Evolutionary conservation across 2,797 vertebrate genomes (phyloP).

Genomic region (Chromis chromis): DNA sequence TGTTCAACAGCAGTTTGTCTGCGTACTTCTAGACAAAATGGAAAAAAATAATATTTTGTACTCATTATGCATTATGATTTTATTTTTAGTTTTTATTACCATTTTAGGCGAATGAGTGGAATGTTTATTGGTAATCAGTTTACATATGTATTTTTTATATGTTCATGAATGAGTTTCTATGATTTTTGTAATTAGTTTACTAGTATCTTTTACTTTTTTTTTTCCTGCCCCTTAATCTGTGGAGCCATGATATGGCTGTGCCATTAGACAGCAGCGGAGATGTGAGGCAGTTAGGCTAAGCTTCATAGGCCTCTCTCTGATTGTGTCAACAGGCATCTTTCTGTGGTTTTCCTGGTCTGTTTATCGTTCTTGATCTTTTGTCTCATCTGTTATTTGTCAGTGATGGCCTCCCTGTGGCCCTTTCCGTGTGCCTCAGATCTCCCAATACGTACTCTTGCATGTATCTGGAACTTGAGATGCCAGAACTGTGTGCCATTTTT

Average conservation of each 20-base stretch:
- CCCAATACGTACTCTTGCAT: conserved; percentile 46
- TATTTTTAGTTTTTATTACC: conserved; percentile 78
- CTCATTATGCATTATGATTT: conserved; percentile 75
- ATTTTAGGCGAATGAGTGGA: conserved; percentile 78
- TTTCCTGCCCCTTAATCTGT: conserved; percentile 63
- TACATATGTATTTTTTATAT: conserved; percentile 81
- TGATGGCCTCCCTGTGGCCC: conserved; percentile 46
- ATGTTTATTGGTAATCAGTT: conserved; percentile 82
- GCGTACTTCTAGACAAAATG: conserved; percentile 57
- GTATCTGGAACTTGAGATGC: conserved; percentile 30
- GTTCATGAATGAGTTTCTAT: conserved; percentile 72
- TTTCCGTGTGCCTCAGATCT: conserved; percentile 47
- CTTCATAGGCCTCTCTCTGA: conserved; percentile 64
- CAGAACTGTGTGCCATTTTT: conserved; percentile 18
- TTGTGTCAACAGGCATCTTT: conserved; percentile 70
- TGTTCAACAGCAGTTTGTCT: conserved; percentile 54
- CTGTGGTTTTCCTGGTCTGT: conserved; percentile 65
- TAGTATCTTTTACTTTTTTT: conserved; percentile 52
- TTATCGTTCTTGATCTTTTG: conserved; percentile 56
- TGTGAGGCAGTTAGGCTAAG: conserved; percentile 55
- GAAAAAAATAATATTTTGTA: conserved; percentile 73
- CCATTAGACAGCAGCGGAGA: conserved; percentile 72
- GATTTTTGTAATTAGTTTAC: conserved; percentile 71
- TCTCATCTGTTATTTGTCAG: conserved; percentile 67
- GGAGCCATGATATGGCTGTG: conserved; percentile 75